phyloP scores from a whole-genome alignment of 2,888 invertebrate species.

The Minunthozetes semirufus region DNA sequence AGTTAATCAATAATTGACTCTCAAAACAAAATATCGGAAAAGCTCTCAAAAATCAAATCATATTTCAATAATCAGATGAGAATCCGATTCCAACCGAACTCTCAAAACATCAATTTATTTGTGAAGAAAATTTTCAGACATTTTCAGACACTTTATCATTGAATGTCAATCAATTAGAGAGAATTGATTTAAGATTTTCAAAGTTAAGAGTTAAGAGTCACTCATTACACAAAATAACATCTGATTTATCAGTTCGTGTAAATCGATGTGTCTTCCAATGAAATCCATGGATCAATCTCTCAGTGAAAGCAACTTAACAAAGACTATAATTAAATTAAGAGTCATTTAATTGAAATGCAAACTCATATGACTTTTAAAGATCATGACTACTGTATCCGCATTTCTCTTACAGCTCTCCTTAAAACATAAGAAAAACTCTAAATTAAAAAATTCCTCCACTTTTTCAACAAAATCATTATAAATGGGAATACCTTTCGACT shows the following conservation, averaged over 20 bases:
- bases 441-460: no score
- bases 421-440: no score
- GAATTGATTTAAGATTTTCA: background rate
- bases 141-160: conserved; percentile 9
- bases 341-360: background rate
- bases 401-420: no score
- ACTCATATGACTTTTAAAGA: background rate
- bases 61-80: background rate
- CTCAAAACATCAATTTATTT: background rate
- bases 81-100: conserved; percentile 1
- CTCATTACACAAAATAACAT: conserved; percentile 16
- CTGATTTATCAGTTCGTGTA: conserved; percentile 3
- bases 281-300: background rate
- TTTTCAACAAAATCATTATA: no score
- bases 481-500: no score
- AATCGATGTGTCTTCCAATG: background rate
- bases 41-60: background rate
- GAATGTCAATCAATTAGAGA: conserved; percentile 23
- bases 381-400: no score
- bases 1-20: conserved; percentile 15
- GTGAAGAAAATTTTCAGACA: background rate
- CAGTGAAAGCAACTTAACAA: background rate
- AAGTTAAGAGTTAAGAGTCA: background rate
- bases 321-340: background rate
- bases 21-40: background rate